These are phyloP conservation scores for Ormyrus pomaceus DNA, from an alignment of 2,888 invertebrate genomes.

Conservation along the genomic window DNA sequence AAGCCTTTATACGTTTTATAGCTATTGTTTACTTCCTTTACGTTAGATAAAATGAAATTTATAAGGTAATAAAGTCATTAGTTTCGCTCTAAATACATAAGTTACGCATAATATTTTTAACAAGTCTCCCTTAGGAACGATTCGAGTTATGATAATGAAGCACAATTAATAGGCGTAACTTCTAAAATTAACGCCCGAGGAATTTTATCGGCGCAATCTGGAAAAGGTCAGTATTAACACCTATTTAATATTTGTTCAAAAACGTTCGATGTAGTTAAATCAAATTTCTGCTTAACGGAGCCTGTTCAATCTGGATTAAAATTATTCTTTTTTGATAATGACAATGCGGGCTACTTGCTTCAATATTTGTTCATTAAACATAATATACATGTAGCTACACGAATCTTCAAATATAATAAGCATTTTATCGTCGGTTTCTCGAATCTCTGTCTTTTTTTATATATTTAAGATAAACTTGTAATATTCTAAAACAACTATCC, in stretches of 20 bases:
- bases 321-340: no score
- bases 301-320: no score
- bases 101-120: slow-evolving; percentile 45
- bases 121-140: slow-evolving; percentile 1
- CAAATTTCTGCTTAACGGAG: no score
- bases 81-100: slow-evolving; percentile 37
- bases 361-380: no score
- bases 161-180: slow-evolving; percentile 34
- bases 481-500: no score
- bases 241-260: neutral
- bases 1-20: neutral
- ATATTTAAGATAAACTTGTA: no score
- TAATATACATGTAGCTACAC: no score
- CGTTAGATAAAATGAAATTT: slow-evolving; percentile 14
- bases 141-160: slow-evolving; percentile 46
- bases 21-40: slow-evolving; percentile 10
- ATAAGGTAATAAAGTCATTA: slow-evolving; percentile 41
- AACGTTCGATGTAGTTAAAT: no score
- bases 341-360: no score
- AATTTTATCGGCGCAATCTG: neutral
- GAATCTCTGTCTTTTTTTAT: no score
- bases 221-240: neutral
- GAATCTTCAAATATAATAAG: no score
- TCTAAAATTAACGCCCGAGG: slow-evolving; percentile 29
- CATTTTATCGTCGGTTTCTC: no score